phyloP scores from a whole-genome alignment of 2,888 invertebrate genomes.

The Zhuqinia jingwanae region DNA sequence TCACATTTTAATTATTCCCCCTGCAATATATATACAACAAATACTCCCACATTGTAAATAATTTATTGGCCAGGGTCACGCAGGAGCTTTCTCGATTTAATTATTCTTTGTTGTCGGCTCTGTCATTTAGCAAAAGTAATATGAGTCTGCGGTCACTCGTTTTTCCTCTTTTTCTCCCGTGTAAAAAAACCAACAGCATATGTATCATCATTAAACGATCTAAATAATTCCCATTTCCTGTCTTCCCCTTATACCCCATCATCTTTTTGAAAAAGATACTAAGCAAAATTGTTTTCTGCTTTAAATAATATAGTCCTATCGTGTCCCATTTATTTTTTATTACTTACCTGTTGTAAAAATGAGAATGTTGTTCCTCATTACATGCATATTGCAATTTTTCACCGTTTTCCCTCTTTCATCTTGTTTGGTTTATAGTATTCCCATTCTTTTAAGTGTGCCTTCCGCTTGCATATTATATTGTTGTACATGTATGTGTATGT shows the following conservation, averaged over 20 bases:
- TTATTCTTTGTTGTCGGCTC: neutral
- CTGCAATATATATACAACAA: neutral
- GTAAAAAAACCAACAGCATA: neutral
- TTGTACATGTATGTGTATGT: neutral
- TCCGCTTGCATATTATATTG: neutral
- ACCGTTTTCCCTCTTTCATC: neutral
- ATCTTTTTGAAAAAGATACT: no score
- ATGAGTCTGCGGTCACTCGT: neutral
- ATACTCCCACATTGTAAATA: neutral
- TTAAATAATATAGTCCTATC: neutral
- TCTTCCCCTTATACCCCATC: no score
- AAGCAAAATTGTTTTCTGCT: no score
- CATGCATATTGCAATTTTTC: neutral
- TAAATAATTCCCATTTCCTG: constrained; percentile 5
- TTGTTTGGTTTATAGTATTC: neutral
- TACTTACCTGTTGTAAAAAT: neutral
- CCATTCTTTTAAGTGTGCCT: neutral
- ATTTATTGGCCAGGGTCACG: constrained; percentile 1
- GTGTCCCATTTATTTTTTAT: neutral
- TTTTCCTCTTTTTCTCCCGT: neutral
- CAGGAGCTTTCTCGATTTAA: neutral
- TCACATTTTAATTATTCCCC: constrained; percentile 8
- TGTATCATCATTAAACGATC: neutral
- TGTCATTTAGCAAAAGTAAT: constrained; percentile 5
- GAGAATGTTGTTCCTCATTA: neutral